phyloP scores from a whole-genome alignment of 53 echinoderm and acorn worm species.

The Holothuria scabra region DNA sequence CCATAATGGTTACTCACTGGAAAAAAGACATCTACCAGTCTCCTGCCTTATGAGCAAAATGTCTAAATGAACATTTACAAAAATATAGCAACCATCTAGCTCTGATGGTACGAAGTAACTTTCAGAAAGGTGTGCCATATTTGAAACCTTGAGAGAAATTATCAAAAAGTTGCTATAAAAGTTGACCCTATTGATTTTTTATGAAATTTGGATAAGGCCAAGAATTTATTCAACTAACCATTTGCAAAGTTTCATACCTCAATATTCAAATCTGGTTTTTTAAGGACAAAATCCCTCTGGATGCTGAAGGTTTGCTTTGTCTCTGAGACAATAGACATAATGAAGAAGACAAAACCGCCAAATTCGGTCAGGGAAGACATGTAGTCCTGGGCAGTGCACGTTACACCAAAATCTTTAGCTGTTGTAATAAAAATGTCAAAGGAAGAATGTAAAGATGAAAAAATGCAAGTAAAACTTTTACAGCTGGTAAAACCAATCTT shows the following conservation, averaged over 20 bases:
- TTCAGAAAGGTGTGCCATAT: no score
- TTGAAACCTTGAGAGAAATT: no score
- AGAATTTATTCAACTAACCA: no score
- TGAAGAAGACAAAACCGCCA: constrained; percentile 79
- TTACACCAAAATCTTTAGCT: constrained; percentile 65
- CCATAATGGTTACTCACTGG: no score
- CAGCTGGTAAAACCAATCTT: neutral
- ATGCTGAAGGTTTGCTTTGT: constrained; percentile 84
- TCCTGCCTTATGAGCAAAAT: no score
- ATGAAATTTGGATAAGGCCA: no score
- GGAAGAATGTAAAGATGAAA: neutral
- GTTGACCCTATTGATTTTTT: no score
- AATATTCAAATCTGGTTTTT: constrained; percentile 78
- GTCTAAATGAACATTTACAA: no score
- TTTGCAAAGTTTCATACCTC: constrained; percentile 42
- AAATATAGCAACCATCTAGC: no score
- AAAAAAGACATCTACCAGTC: no score
- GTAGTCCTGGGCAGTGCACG: constrained; percentile 66
- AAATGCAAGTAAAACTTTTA: neutral
- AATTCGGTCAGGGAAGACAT: constrained; percentile 74
- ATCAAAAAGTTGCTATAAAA: no score
- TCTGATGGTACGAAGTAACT: no score
- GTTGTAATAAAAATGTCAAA: neutral
- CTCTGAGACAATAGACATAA: constrained; percentile 77
- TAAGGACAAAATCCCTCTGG: constrained; percentile 74